Percentiles rank a stretch among this genome's conserved stretches.
These are phyloP conservation scores for Apaloderma vittatum DNA, from an alignment of 2,113 vertebrate genomes.

Conservation along the genomic window DNA sequence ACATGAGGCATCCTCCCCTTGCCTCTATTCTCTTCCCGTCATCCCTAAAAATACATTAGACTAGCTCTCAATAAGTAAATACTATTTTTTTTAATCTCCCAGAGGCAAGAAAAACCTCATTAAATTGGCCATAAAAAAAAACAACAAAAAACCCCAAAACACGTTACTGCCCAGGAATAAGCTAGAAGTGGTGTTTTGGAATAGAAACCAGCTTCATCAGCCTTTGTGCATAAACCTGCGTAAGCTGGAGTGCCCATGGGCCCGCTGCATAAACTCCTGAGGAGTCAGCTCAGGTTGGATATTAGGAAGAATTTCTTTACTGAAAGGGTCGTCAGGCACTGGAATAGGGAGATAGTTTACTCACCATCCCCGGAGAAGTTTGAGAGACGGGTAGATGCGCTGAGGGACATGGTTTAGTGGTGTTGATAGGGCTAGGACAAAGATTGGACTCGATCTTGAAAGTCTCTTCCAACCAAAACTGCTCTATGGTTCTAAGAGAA, in stretches of 20 bases:
- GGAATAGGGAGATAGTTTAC: no score
- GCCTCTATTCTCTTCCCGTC: neutral
- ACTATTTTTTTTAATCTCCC: neutral
- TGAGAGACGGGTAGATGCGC: no score
- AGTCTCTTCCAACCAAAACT: no score
- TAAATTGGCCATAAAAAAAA: neutral
- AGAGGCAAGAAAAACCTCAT: neutral
- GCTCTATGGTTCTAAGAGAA: neutral
- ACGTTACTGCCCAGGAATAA: neutral
- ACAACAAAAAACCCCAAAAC: no score
- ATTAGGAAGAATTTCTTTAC: no score
- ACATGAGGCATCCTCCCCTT: neutral
- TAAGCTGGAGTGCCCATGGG: neutral
- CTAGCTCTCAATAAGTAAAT: neutral
- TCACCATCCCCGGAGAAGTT: no score
- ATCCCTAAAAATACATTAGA: neutral
- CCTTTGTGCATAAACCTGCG: neutral
- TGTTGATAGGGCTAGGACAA: no score
- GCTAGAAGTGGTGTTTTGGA: neutral
- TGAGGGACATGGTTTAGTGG: no score
- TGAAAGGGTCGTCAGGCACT: no score
- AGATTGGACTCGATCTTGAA: no score
- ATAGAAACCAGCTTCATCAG: neutral
- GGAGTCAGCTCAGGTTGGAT: neutral
- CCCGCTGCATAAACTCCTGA: neutral